Base-by-base conservation (phyloP, 2,888 invertebrate genomes). In the Mythimna albipuncta region DNA sequence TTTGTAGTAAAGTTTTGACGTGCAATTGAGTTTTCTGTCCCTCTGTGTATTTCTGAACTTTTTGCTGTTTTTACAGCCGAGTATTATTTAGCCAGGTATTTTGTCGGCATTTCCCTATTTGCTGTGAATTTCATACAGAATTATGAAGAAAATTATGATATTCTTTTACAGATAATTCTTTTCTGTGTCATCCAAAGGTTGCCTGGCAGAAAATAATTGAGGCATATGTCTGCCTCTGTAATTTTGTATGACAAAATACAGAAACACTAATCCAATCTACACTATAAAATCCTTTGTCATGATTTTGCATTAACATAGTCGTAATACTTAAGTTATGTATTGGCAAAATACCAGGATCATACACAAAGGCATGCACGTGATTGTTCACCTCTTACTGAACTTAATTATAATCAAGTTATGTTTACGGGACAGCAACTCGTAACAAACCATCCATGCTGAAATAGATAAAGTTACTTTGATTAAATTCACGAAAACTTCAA, bases 391-490 rank as follows among this genome's bases (percentile, higher is more conserved):
- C 63, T 63, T 67, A 55, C 63, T 38, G 67, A 85, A 85, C 79
- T 78, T 85, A 79, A 83, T 85, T 85, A 80, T 81, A 81, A 81
- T 79, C 66, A 75, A 83, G 78, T 87, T 78, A 87, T 82, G 82
- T 85, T 83, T 79, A 80, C 83, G 77, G 81, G 75, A 79, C 79
- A 83, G 75, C 72, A 77, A 80, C 80, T 85, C 72, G 76, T 77
- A 81, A 80, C 84, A 81, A 88, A 82, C 84, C 83, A 83, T 88
- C 87, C 84, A 85, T 77, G 84, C 85, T 81, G 82, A 88, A 88
- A 89, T 86, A 89, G 87, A 88, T 88, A 89, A 89, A 90, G 88
- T 89, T 85, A 87, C 88, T 89, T 88, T 88, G 89, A 90, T 90
- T 90, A 89, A 90, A 90, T 87, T 87, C 79, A 82, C 84, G 75